These are phyloP conservation scores for Cynopterus sphinx DNA, from an alignment of 2,797 vertebrate species.

Conservation along the genomic window DNA sequence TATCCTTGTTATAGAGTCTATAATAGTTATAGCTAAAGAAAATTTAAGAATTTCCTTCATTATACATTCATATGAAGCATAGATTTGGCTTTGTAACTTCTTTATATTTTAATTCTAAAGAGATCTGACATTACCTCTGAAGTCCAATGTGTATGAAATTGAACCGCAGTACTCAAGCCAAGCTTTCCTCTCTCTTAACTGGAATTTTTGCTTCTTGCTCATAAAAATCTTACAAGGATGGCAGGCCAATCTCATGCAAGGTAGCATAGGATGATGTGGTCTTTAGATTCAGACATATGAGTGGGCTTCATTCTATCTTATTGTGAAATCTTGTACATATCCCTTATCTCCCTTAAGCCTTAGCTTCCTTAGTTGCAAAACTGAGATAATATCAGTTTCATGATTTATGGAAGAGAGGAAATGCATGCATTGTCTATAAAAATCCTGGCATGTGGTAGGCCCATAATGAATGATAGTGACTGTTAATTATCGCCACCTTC, in stretches of 20 bases:
- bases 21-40: background rate
- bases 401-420: background rate
- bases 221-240: background rate
- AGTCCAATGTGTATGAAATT: background rate
- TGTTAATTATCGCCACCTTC: background rate
- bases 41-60: conserved; percentile 4
- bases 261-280: background rate
- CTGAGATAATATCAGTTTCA: background rate
- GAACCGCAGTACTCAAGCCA: background rate
- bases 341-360: background rate
- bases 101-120: conserved; percentile 28
- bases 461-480: background rate
- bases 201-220: background rate
- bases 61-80: background rate
- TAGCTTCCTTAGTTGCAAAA: background rate
- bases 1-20: background rate
- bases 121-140: background rate
- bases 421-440: background rate
- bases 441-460: background rate
- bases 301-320: background rate
- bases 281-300: background rate
- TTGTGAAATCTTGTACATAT: background rate
- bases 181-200: background rate
- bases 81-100: background rate
- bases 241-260: background rate